Evolutionary conservation across 2,888 invertebrate species (phyloP), one percentile per base, ranked within the genome.

Genomic region (Campoletis raptor): DNA sequence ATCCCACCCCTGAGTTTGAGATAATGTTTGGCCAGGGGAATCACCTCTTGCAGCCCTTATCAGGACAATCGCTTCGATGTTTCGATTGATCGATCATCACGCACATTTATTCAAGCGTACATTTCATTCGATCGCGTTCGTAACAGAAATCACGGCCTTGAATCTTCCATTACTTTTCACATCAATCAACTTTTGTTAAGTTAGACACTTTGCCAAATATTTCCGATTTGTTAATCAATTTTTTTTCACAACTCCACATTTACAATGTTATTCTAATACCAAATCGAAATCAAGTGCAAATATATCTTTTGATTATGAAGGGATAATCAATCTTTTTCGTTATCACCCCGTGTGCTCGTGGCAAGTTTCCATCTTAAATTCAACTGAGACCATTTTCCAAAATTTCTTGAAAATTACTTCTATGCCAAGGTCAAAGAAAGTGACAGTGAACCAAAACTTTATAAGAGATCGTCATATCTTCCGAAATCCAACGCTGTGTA

Each of bases 1-100:
- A 86, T 90, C 84, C 78, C 66, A 86, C 88, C 88, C 87, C 83
- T 67, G 67, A 57, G 81, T 76, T 82, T 67, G 67, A 57, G 81
- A 82, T 82, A 76, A 82, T 82, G 69, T 82, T 82, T 82, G 57
- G 57, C 30, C 9, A 5, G 57, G 66, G 36, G 54, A 54, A 82
- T 73, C 57, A 24, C 66, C 52, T 36, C 74, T 40, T 54, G 52
- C 54, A 8, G n/a, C 66, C 76, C 57, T 69, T 76, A 45, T 82
- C 67, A 36, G 36, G 45, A 21, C n/a, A 15, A 57, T 76, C 76
- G 8, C 57, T 76, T 69, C 67, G 45, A 66, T 66, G 72, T 54
- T 77, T 66, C 52, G 72, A 74, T 54, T 57, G 81, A 82, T 82
- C 76, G 67, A 74, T 74, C 76, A 40, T 37, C 74, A 57, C 67